Evolutionary conservation across 2,888 invertebrate species (phyloP), one percentile per base, ranked within the genome.

Genomic region (Erynnis tages): DNA sequence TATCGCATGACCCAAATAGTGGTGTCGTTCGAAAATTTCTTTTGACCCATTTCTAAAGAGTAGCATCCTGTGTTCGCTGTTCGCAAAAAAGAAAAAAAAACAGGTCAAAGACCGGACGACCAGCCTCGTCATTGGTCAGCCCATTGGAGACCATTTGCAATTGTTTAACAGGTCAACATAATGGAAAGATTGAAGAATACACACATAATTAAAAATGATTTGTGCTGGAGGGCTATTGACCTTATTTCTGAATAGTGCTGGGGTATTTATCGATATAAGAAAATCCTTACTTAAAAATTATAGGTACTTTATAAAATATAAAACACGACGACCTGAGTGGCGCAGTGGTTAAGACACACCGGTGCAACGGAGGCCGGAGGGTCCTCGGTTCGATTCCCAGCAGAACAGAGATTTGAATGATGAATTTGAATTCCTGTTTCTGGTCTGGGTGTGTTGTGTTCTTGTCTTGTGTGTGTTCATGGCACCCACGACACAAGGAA

Each of bases 131-230:
- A 67, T 68, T 70, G 71, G 67, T 59, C 60, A 54, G 54, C 56
- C 53, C 54, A 41, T 56, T 56, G 60, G 52, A 63, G 67, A 65
- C 66, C 71, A 68, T 69, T 69, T 71, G 69, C 65, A 65, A 78
- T 76, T 73, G 75, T 75, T 71, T 68, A 70, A 74, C 69, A 65
- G 72, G 65, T 71, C 66, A 59, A 60, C 76, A 58, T 61, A 76
- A 82, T 83, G 79, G 74, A 73, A 81, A 78, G 79, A 87, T 85
- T 83, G 82, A 78, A 79, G 77, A 76, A 78, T 78, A 77, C 72
- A 69, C 74, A 82, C 77, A 86, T 69, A 88, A 88, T 87, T 88
- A 88, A 88, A 87, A 88, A 85, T 86, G 83, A 85, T 81, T 86
- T 84, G 83, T 80, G 71, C 73, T 65, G 63, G 81, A 77, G 77